Conservation (phyloP, 2,888 invertebrate genomes). For the Chymomyza fuscimana region DNA sequence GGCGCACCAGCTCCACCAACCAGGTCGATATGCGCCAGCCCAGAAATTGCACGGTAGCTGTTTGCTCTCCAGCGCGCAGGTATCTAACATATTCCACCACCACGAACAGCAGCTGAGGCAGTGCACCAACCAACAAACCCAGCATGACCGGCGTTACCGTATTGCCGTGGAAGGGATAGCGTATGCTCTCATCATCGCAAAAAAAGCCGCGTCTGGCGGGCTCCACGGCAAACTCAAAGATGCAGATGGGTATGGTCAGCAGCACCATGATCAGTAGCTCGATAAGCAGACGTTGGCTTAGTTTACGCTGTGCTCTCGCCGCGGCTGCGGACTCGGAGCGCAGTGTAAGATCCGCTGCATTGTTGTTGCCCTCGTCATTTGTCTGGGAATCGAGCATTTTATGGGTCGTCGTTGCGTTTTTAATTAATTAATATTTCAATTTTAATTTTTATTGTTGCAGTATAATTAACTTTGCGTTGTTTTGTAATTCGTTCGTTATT, state of each 20-base stretch:
- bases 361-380: conserved; percentile 10
- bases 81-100: conserved; percentile 62
- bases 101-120: conserved; percentile 52
- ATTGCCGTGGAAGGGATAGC: conserved; percentile 66
- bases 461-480: conserved; percentile 34
- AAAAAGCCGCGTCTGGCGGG: conserved; percentile 73
- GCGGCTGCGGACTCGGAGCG: background rate
- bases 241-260: conserved; percentile 59
- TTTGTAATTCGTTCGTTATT: conserved; percentile 32
- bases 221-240: conserved; percentile 68
- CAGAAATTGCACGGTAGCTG: conserved; percentile 41
- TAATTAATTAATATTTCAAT: conserved; percentile 70
- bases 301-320: conserved; percentile 36
- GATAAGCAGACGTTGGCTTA: conserved; percentile 51
- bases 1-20: conserved; percentile 53
- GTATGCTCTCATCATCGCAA: conserved; percentile 71
- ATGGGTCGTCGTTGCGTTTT: conserved; percentile 45
- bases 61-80: conserved; percentile 41
- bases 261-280: conserved; percentile 64
- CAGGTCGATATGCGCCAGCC: conserved; percentile 55
- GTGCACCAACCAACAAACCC: conserved; percentile 45
- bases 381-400: conserved; percentile 52
- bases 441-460: conserved; percentile 23
- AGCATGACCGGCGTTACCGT: conserved; percentile 62
- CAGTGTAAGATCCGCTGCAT: conserved; percentile 17